Conservation (phyloP, 1,140 invertebrate genomes). For the Andrena cerasifolii region DNA sequence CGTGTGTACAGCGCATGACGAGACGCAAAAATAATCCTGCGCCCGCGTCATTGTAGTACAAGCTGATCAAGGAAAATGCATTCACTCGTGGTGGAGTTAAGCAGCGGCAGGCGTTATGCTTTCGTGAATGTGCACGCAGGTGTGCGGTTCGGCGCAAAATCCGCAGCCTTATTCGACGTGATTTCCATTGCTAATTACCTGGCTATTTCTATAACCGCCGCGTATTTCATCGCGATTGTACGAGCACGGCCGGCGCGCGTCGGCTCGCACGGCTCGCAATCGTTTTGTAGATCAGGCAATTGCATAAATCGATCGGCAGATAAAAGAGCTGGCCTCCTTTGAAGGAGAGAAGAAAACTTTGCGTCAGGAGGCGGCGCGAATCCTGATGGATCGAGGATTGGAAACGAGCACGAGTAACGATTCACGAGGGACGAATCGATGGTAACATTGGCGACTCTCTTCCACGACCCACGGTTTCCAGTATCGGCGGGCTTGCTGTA, state of each 20-base stretch:
- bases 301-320: slow-evolving; percentile 12
- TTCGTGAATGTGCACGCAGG: background rate
- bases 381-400: slow-evolving; percentile 19
- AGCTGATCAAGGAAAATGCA: background rate
- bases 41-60: background rate
- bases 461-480: background rate
- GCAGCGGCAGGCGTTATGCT: too few relatives aligned
- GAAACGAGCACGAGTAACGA: background rate
- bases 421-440: background rate
- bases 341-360: background rate
- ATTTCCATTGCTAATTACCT: slow-evolving; percentile 31
- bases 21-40: too few relatives aligned
- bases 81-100: background rate
- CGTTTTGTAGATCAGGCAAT: background rate
- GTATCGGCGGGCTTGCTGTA: background rate
- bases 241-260: background rate
- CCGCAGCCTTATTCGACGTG: slow-evolving; percentile 7
- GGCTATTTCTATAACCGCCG: slow-evolving; percentile 17
- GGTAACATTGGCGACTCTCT: background rate
- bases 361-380: background rate
- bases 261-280: background rate
- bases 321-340: background rate
- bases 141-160: background rate
- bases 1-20: background rate
- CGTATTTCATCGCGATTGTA: background rate